These are phyloP conservation scores for Lymantria monacha DNA, from an alignment of 2,888 invertebrate genomes.

Conservation along the genomic window DNA sequence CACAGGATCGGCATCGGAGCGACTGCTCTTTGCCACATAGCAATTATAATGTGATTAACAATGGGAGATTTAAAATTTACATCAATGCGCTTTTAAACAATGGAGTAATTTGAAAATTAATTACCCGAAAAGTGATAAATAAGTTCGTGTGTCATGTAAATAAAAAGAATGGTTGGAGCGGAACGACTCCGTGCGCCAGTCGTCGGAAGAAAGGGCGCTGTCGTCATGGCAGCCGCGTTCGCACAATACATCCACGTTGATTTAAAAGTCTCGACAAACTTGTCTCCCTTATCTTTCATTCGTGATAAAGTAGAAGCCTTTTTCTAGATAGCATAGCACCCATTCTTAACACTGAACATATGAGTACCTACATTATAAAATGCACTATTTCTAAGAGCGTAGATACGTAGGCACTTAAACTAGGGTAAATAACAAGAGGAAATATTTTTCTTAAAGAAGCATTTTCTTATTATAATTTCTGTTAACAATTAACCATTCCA, in stretches of 20 bases:
- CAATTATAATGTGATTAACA: slow-evolving; percentile 27
- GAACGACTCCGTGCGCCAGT: slow-evolving; percentile 50
- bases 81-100: slow-evolving; percentile 42
- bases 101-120: slow-evolving; percentile 68
- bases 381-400: background rate
- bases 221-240: slow-evolving; percentile 61
- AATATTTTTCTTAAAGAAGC: no score
- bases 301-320: slow-evolving; percentile 54
- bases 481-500: no score
- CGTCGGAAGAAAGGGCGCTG: slow-evolving; percentile 58
- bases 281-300: slow-evolving; percentile 65
- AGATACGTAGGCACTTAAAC: background rate
- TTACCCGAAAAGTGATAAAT: slow-evolving; percentile 74
- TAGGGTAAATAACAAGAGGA: background rate
- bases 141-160: slow-evolving; percentile 68
- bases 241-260: slow-evolving; percentile 57
- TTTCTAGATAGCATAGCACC: slow-evolving; percentile 33
- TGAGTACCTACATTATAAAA: no score
- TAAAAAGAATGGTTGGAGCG: slow-evolving; percentile 61
- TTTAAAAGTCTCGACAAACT: slow-evolving; percentile 66
- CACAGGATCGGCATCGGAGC: slow-evolving; percentile 31
- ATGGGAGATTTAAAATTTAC: slow-evolving; percentile 11
- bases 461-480: no score
- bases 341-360: slow-evolving; percentile 5
- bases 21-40: slow-evolving; percentile 35